Conservation (phyloP, 2,113 vertebrate species). For the Bos javanicus region DNA sequence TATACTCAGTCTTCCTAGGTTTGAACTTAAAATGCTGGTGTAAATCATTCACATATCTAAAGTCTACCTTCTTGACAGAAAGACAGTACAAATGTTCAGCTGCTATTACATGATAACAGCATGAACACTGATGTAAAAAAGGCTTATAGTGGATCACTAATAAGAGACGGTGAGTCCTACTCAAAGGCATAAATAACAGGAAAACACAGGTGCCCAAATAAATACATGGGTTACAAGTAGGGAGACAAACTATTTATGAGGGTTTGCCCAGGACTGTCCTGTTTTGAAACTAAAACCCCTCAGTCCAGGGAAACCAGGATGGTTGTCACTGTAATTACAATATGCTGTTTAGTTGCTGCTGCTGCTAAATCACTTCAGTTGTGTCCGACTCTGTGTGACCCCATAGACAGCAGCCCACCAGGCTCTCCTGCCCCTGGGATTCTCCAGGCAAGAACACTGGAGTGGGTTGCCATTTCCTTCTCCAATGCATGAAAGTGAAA, state of each 20-base stretch:
- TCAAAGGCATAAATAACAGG: not conserved
- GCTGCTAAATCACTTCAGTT: not conserved
- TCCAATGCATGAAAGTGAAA: not conserved
- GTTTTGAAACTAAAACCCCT: not conserved
- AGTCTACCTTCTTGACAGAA: not conserved
- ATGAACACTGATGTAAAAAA: not conserved
- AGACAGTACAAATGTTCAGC: not conserved
- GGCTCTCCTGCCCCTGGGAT: not conserved
- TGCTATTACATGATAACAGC: not conserved
- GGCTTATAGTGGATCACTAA: not conserved
- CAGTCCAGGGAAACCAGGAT: not conserved
- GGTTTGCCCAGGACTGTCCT: not conserved
- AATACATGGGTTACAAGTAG: not conserved
- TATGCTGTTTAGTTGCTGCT: not conserved
- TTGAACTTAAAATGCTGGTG: not conserved
- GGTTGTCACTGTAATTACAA: not conserved
- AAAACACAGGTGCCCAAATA: not conserved
- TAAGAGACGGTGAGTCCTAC: not conserved
- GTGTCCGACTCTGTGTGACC: not conserved
- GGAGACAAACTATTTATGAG: not conserved
- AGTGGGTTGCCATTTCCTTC: not conserved
- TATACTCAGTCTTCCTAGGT: not conserved
- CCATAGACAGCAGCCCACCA: not conserved
- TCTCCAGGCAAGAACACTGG: not conserved
- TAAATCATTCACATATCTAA: not conserved